Conservation (phyloP, 2,888 invertebrate species). For the Hesperia comma region DNA sequence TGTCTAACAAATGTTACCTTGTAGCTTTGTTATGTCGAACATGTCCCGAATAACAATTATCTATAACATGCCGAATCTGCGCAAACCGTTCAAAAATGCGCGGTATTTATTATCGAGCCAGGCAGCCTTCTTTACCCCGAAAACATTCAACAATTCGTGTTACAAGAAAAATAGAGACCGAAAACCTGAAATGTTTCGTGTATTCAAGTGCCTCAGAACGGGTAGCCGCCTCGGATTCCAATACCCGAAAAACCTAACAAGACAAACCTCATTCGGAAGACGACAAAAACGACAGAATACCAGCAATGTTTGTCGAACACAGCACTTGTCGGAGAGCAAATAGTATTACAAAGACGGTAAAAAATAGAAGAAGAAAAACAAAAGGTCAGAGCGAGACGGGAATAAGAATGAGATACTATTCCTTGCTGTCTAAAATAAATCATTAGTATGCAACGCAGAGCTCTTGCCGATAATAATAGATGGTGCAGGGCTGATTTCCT, state of each 20-base stretch:
- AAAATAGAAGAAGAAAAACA: slow-evolving; percentile 68
- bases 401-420: slow-evolving; percentile 64
- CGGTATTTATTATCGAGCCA: not conserved
- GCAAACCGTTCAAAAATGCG: not conserved
- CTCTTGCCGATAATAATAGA: slow-evolving; percentile 60
- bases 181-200: slow-evolving; percentile 35
- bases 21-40: not conserved
- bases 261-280: slow-evolving; percentile 41
- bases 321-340: slow-evolving; percentile 79
- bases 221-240: slow-evolving; percentile 46
- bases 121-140: slow-evolving; percentile 15
- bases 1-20: slow-evolving; percentile 1
- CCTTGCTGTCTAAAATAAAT: slow-evolving; percentile 61
- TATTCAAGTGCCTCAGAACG: slow-evolving; percentile 40
- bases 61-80: not conserved
- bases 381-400: slow-evolving; percentile 61
- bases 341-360: slow-evolving; percentile 70
- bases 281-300: slow-evolving; percentile 60
- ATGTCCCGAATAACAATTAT: slow-evolving; percentile 9
- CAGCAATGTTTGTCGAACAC: slow-evolving; percentile 69
- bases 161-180: slow-evolving; percentile 33
- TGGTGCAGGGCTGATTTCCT: slow-evolving; percentile 50
- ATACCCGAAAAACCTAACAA: slow-evolving; percentile 39
- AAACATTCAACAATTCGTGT: slow-evolving; percentile 35
- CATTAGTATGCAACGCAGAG: slow-evolving; percentile 73